Evolutionary conservation across 2,113 vertebrate species (phyloP), one percentile per base, ranked within the genome.

Genomic region (Chascanopsetta lugubris): DNA sequence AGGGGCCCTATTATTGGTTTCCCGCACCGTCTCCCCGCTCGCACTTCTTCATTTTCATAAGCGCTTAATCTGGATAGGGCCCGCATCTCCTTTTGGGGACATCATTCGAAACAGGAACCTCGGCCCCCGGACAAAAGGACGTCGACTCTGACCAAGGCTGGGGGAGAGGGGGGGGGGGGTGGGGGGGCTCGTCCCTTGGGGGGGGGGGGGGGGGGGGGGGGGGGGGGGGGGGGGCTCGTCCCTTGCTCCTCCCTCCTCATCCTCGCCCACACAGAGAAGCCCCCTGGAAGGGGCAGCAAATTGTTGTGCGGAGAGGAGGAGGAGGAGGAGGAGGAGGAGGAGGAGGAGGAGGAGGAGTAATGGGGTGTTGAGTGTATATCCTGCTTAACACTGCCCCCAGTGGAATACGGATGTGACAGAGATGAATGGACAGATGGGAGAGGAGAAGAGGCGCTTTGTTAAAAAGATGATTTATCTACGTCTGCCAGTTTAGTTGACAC

Each of bases 61-160:
- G 75, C 54, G 32, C 70, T 70, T 88, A 81, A 90, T 86, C 79
- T 86, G 83, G 67, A 81, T 77, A 83, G 77, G 79, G 82, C 73
- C n/a, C n/a, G 66, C 42, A 50, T 65, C 65, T 78, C 62, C 69
- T 80, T n/a, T 80, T 78, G 83, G 77, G 75, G 47, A 82, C 58
- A 58, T 79, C 32, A 59, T 77, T 80, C 76, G 58, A 75, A 73
- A 77, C 30, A 45, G 69, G 60, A 72, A 66, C 66, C 69, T n/a
- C 4, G 32, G n/a, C n/a, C n/a, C n/a, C 36, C 64, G n/a, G 62
- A 82, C 73, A 85, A 84, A 75, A 61, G 71, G 61, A 22, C 51
- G n/a, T 63, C 2, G 6, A 68, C 67, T 80, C 68, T 66, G 55
- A 55, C 59, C 4, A 47, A 38, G 36, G 57, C 38, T 26, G 21